phyloP scores from a whole-genome alignment of 2,888 invertebrate genomes.

The Melieria crassipennis region DNA sequence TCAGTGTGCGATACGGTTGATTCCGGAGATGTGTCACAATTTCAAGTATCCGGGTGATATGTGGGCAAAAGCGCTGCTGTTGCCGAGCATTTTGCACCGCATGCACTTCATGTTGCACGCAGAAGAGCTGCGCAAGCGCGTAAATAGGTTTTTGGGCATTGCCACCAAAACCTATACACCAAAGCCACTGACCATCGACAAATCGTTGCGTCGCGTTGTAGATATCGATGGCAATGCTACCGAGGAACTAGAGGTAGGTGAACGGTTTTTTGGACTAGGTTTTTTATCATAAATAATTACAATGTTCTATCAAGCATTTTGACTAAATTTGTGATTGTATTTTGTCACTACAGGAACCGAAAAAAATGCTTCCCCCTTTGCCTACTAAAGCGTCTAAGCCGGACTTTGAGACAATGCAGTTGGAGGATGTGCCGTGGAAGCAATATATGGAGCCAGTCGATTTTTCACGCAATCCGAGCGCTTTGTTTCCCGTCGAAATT shows the following conservation, averaged over 20 bases:
- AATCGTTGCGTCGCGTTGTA: constrained; percentile 53
- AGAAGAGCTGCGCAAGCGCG: constrained; percentile 62
- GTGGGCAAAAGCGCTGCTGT: constrained; percentile 84
- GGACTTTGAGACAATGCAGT: constrained; percentile 41
- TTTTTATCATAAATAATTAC: neutral
- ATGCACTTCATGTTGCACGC: constrained; percentile 60
- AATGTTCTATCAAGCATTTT: neutral
- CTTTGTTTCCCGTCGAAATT: constrained; percentile 73
- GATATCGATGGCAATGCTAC: constrained; percentile 51
- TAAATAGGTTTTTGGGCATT: constrained; percentile 55
- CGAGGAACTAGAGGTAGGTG: constrained; percentile 45
- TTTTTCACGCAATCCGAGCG: constrained; percentile 70
- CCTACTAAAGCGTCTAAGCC: constrained; percentile 44
- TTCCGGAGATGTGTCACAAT: constrained; percentile 87
- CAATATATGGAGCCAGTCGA: constrained; percentile 73
- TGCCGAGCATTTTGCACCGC: constrained; percentile 89
- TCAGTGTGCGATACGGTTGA: constrained; percentile 72
- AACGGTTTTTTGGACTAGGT: too few relatives aligned
- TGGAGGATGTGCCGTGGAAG: constrained; percentile 52
- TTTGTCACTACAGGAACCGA: constrained; percentile 43
- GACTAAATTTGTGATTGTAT: too few relatives aligned
- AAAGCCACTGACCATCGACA: constrained; percentile 55
- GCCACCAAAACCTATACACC: constrained; percentile 49
- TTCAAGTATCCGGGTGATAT: constrained; percentile 77
- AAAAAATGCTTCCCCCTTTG: constrained; percentile 51